Conservation (phyloP, 2,888 invertebrate genomes). For the Nysson spinosus region DNA sequence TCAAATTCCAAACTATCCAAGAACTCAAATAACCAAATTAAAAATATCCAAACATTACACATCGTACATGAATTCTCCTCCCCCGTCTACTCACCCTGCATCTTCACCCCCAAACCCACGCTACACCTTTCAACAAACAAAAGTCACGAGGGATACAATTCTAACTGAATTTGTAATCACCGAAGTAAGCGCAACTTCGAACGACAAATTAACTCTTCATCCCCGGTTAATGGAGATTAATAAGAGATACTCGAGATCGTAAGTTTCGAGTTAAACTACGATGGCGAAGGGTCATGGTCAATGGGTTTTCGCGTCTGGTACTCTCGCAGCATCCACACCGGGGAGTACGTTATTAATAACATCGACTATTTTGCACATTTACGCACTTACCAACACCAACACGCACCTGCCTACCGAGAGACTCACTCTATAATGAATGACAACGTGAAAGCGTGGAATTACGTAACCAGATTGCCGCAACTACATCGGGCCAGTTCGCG, state of each 20-base stretch:
- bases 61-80: too few relatives aligned
- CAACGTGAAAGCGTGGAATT: constrained; percentile 58
- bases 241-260: not conserved
- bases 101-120: too few relatives aligned
- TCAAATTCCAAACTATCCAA: too few relatives aligned
- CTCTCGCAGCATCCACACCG: constrained; percentile 22
- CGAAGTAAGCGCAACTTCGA: too few relatives aligned
- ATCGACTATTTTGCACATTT: constrained; percentile 4
- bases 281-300: constrained; percentile 46
- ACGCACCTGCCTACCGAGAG: constrained; percentile 1
- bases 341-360: constrained; percentile 40
- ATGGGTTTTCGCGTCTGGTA: constrained; percentile 35
- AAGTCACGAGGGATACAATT: not conserved
- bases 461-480: constrained; percentile 44
- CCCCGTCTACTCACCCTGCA: too few relatives aligned
- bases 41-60: too few relatives aligned
- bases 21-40: too few relatives aligned
- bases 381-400: not conserved
- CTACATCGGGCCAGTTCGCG: not conserved
- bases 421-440: constrained; percentile 53
- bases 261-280: constrained; percentile 15
- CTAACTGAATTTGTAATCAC: not conserved
- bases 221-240: too few relatives aligned
- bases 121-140: too few relatives aligned
- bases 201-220: too few relatives aligned